Evolutionary conservation across 2,888 invertebrate species (phyloP).

Genomic region (Petrolisthes cinctipes): DNA sequence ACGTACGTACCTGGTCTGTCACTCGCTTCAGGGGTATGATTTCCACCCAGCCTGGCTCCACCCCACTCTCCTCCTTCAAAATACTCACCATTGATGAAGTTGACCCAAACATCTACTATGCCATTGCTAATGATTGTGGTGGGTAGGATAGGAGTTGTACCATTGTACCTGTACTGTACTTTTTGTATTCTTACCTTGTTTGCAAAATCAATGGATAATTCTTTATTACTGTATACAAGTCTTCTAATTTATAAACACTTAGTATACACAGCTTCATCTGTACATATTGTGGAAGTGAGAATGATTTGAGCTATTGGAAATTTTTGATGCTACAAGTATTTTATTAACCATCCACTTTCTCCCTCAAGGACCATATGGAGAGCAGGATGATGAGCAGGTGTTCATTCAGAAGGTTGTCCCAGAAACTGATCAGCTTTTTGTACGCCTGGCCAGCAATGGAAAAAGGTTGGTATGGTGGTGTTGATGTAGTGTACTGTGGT

Average conservation of each 20-base stretch:
- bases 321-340: neutral
- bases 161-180: no score
- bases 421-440: slow-evolving; percentile 94
- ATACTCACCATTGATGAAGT: slow-evolving; percentile 84
- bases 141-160: slow-evolving; percentile 65
- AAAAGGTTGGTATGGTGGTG: slow-evolving; percentile 72
- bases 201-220: no score
- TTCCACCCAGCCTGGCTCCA: slow-evolving; percentile 97
- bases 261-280: no score
- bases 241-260: no score
- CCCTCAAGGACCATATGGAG: slow-evolving; percentile 83
- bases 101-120: slow-evolving; percentile 70
- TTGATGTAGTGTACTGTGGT: no score
- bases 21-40: slow-evolving; percentile 98
- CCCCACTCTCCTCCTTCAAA: slow-evolving; percentile 96
- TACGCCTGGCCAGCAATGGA: slow-evolving; percentile 93
- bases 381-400: slow-evolving; percentile 97
- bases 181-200: no score
- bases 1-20: slow-evolving; percentile 96
- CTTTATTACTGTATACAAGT: no score
- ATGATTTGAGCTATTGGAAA: no score
- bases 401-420: slow-evolving; percentile 98
- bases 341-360: neutral
- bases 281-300: no score
- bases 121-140: slow-evolving; percentile 79